Evolutionary conservation across 1,140 invertebrate species (phyloP).

Genomic region (Lepidotrigona ventralis): DNA sequence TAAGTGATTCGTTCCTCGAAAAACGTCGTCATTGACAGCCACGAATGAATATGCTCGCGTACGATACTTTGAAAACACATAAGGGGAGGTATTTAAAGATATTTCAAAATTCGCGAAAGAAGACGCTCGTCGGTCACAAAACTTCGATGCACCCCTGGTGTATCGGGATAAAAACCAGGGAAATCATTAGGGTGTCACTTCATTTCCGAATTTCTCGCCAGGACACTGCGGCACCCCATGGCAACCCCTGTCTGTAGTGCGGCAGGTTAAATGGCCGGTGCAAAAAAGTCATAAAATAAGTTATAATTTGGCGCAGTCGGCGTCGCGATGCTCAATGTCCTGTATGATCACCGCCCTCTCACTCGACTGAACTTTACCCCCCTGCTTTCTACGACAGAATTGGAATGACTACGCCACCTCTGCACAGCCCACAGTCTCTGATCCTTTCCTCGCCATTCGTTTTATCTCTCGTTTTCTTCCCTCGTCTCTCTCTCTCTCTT

Average conservation of each 20-base stretch:
- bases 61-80: too few species aligned
- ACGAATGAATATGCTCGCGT: too few species aligned
- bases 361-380: constrained; percentile 75
- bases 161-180: constrained; percentile 48
- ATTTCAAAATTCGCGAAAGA: too few species aligned
- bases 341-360: constrained; percentile 79
- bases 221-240: constrained; percentile 13
- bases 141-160: not conserved
- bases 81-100: too few species aligned
- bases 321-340: constrained; percentile 79
- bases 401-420: constrained; percentile 43
- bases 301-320: constrained; percentile 80
- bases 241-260: constrained; percentile 14
- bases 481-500: constrained; percentile 14
- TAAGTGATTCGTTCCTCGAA: too few species aligned
- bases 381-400: constrained; percentile 50
- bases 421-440: not conserved
- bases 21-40: too few species aligned
- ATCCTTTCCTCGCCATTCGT: too few species aligned
- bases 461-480: not conserved
- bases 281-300: constrained; percentile 81
- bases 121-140: not conserved
- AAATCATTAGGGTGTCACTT: constrained; percentile 80
- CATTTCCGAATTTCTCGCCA: constrained; percentile 77
- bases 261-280: constrained; percentile 79